A percentile compares a stretch with the other conserved stretches of the same genome.
Evolutionary conservation across 2,888 invertebrate genomes (phyloP).

Genomic region (Gibbula magus): DNA sequence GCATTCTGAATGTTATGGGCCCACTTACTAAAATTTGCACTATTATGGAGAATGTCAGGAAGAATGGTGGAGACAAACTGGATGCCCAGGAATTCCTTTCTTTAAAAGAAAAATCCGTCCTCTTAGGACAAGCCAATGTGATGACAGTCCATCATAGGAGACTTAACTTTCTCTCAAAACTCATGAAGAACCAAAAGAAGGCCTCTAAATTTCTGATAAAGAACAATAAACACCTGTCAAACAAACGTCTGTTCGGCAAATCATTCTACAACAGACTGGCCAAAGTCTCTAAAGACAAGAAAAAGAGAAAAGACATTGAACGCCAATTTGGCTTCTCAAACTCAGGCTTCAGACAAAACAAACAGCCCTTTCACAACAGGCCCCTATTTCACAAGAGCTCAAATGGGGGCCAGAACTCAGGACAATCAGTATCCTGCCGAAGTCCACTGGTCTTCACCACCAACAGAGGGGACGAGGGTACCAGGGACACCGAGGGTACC

Average conservation of each 20-base stretch:
- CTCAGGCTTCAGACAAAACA: background rate
- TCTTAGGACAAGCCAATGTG: constrained; percentile 25
- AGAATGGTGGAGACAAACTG: background rate
- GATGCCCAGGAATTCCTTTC: constrained; percentile 12
- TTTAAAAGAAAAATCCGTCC: constrained; percentile 15
- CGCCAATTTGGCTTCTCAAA: background rate
- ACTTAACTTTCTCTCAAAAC: background rate
- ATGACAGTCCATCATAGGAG: background rate
- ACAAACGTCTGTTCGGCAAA: constrained; percentile 11
- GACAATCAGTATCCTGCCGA: no score
- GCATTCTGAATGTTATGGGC: constrained; percentile 18
- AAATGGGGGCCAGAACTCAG: background rate
- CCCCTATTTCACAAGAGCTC: no score
- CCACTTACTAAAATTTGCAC: background rate
- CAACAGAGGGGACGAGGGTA: background rate
- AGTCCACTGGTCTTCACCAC: background rate
- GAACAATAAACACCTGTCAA: background rate
- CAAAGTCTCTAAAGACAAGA: background rate
- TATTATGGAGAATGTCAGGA: constrained; percentile 3
- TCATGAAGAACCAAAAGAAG: constrained; percentile 14
- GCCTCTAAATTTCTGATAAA: background rate
- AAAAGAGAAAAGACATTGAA: background rate
- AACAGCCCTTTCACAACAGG: background rate
- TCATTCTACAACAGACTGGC: constrained; percentile 3
- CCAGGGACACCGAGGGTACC: background rate